Evolutionary conservation across 64 coral and sea anemone species (phyloP).

Genomic region (Porites lutea): DNA sequence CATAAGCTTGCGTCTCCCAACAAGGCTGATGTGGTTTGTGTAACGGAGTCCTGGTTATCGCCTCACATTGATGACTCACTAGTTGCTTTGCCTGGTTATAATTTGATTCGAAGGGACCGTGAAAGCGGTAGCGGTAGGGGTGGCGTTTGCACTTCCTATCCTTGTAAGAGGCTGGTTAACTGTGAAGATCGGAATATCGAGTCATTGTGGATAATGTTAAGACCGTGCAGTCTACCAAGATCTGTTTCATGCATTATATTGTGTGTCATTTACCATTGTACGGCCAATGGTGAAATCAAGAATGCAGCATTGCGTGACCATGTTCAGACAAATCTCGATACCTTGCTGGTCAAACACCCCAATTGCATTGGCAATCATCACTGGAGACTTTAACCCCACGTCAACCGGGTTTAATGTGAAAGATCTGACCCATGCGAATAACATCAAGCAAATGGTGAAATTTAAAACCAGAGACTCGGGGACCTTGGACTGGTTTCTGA

Average conservation of each 20-base stretch:
- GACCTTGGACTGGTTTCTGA: conserved; percentile 24
- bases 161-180: conserved; percentile 41
- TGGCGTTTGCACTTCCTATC: conserved; percentile 27
- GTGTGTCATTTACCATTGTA: neutral
- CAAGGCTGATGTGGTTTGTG: conserved; percentile 31
- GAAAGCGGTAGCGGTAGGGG: conserved; percentile 29
- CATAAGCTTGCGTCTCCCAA: too few relatives aligned
- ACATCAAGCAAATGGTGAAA: conserved; percentile 50
- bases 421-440: conserved; percentile 26
- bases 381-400: conserved; percentile 28
- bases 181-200: conserved; percentile 25
- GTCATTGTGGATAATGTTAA: conserved; percentile 53
- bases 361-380: conserved; percentile 38
- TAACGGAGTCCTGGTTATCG: conserved; percentile 51
- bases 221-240: conserved; percentile 38
- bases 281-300: neutral
- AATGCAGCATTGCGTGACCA: conserved; percentile 20
- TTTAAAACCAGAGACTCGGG: conserved; percentile 40
- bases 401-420: conserved; percentile 41
- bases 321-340: neutral
- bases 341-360: conserved; percentile 24
- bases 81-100: conserved; percentile 50
- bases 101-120: conserved; percentile 43
- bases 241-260: neutral
- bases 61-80: neutral